Base-by-base conservation (phyloP, 2,113 vertebrate genomes). In the Brachyhypopomus occidentalis region DNA sequence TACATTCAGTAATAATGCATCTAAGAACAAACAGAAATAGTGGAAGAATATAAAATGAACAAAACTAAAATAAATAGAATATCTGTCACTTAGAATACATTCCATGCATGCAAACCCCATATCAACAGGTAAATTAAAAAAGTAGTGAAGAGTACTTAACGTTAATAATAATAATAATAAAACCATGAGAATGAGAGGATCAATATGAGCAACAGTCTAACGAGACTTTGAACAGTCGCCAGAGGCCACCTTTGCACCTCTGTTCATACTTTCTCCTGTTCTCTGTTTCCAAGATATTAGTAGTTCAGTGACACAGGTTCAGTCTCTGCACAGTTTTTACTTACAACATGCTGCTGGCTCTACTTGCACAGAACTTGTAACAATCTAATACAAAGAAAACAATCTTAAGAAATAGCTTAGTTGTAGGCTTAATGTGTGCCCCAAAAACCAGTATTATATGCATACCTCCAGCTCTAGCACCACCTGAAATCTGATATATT, bases 231-330 rank as follows among this genome's bases (percentile, higher is more conserved):
- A 48, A 69, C 81, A 62, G 59, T 70, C 62, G 27, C 64, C 16
- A 74, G 27, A 41, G 41, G 41, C 20, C 45, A 80, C 71, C 55
- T 78, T 80, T 86, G 84, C 75, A 78, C 59, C 45, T 69, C 59
- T 72, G 72, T 75, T 72, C 73, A 72, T 25, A 69, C 72, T 23
- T 66, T 77, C 62, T 77, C 62, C 17, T 14, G 4, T 71, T 45
- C 52, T 64, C 60, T 72, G 12, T 11, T 17, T 62, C 25, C 58
- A 41, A 30, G n/a, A 63, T 73, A 71, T 62, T 77, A 82, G 59
- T 82, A 78, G 85, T 84, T 88, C 78, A 86, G 55, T 63, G 66
- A 81, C 82, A 76, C 78, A 23, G 52, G 79, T 76, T 83, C 72
- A 83, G 55, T 69, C 64, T 84, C 38, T 81, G 36, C 17, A 34